Percentiles rank a stretch among this genome's conserved stretches.
Conservation (phyloP, 2,888 invertebrate genomes). For the Cyaniris semiargus region DNA sequence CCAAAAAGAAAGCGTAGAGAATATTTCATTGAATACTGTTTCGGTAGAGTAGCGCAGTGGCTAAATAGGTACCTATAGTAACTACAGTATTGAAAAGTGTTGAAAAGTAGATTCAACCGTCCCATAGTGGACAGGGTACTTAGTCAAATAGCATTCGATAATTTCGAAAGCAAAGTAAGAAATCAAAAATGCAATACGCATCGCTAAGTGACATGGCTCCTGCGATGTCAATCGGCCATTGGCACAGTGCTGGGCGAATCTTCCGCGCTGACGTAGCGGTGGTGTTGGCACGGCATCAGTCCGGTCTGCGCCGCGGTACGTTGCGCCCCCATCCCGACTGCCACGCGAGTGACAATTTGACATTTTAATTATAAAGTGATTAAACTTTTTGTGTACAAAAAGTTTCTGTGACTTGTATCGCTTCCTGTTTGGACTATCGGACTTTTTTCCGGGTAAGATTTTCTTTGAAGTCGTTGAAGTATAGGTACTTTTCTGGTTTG, state of each 20-base stretch:
- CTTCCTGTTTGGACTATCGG: constrained; percentile 13
- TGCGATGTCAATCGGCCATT: constrained; percentile 29
- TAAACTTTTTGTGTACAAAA: constrained; percentile 41
- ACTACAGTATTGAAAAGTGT: neutral
- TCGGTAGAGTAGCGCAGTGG: neutral
- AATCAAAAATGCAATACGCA: too few relatives aligned
- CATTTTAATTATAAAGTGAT: constrained; percentile 45
- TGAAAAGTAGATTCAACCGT: neutral
- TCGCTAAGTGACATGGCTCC: too few relatives aligned
- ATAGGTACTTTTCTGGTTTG: neutral
- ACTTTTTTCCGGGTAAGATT: neutral
- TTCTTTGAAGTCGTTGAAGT: neutral
- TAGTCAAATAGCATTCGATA: neutral
- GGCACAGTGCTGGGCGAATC: constrained; percentile 50
- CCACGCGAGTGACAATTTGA: constrained; percentile 64
- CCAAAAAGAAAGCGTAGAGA: neutral
- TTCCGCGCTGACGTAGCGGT: constrained; percentile 50
- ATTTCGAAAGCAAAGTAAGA: neutral
- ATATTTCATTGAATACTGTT: neutral
- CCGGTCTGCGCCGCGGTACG: constrained; percentile 67
- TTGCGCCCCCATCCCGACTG: constrained; percentile 59
- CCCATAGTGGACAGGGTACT: neutral
- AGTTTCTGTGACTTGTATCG: constrained; percentile 39
- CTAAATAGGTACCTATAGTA: neutral
- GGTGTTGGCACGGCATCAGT: constrained; percentile 57